Evolutionary conservation across 2,797 vertebrate species (phyloP).

Genomic region (Sternarchorhynchus goeldii): DNA sequence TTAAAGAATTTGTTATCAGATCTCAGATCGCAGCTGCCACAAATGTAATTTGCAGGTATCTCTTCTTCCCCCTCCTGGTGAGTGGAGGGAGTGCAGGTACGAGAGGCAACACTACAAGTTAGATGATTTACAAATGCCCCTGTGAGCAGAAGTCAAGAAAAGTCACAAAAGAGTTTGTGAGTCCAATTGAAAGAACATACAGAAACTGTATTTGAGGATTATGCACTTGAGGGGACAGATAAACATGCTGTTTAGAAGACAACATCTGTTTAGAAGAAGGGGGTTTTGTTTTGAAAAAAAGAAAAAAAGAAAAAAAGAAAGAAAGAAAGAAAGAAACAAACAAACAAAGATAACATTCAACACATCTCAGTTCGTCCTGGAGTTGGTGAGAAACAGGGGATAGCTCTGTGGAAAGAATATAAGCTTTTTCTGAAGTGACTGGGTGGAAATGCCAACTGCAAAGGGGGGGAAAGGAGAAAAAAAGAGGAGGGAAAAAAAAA

Average conservation of each 20-base stretch:
- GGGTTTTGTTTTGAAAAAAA: background rate
- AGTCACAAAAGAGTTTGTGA: too few relatives aligned
- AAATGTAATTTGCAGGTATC: background rate
- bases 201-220: too few relatives aligned
- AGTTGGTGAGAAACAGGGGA: background rate
- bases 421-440: slow-evolving; percentile 23
- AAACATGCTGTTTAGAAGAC: too few relatives aligned
- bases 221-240: too few relatives aligned
- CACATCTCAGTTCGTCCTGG: background rate
- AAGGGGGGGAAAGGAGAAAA: background rate
- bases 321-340: background rate
- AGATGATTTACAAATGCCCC: background rate
- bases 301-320: background rate
- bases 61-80: slow-evolving; percentile 31
- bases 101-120: background rate
- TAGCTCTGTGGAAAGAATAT: background rate
- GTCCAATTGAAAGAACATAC: too few relatives aligned
- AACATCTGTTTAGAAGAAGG: too few relatives aligned
- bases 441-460: slow-evolving; percentile 6
- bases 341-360: background rate
- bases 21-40: background rate
- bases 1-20: slow-evolving; percentile 33
- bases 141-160: too few relatives aligned
- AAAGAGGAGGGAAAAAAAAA: background rate
- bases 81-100: slow-evolving; percentile 11